These are phyloP conservation scores for Helogale parvula DNA, from an alignment of 2,113 vertebrate species.

Conservation along the genomic window DNA sequence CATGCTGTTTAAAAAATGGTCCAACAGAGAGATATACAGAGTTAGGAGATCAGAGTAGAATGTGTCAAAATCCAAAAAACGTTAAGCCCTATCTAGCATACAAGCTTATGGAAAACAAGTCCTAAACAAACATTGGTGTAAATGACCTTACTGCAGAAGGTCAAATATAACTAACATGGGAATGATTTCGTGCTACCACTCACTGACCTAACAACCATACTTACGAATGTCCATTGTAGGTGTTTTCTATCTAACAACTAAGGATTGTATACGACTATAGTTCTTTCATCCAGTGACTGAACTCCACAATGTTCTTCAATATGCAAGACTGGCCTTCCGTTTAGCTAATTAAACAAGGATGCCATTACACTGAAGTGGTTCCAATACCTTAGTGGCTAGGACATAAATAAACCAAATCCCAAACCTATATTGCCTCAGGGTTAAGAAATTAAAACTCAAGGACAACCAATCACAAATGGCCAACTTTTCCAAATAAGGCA, in stretches of 20 bases:
- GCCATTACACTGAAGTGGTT: no score
- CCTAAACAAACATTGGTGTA: constrained; percentile 7
- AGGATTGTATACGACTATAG: constrained; percentile 54
- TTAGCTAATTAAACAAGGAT: background rate
- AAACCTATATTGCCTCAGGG: background rate
- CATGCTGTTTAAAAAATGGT: background rate
- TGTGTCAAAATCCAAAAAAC: constrained; percentile 62
- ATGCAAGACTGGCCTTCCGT: constrained; percentile 70
- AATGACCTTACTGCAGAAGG: constrained; percentile 37
- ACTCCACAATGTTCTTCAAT: constrained; percentile 40
- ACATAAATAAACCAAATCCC: background rate
- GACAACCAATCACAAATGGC: background rate
- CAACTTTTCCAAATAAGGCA: background rate
- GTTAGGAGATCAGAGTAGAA: background rate
- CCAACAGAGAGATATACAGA: background rate
- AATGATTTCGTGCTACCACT: constrained; percentile 44
- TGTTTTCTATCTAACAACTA: background rate
- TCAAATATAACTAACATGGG: constrained; percentile 63
- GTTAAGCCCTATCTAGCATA: background rate
- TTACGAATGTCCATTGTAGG: constrained; percentile 73
- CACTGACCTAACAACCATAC: constrained; percentile 57
- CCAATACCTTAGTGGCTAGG: background rate
- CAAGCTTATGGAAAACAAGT: background rate
- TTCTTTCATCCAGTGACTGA: constrained; percentile 30
- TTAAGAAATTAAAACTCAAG: background rate